Base-by-base conservation (phyloP, 1,140 invertebrate genomes). In the Aphelenchoides besseyi region DNA sequence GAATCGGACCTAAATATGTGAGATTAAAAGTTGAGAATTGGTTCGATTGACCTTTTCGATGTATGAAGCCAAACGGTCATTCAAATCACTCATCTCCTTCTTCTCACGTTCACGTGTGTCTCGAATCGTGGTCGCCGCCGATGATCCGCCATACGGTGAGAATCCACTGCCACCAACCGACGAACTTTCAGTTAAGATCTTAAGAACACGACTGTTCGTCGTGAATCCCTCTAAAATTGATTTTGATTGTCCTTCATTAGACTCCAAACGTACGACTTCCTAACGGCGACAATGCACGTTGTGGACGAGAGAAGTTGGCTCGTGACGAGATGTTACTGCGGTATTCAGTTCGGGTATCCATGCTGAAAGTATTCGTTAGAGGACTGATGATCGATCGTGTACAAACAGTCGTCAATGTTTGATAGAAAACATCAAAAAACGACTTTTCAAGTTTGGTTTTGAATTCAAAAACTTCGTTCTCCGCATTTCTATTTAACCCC, bases 41-140 rank as follows among this genome's bases (percentile, higher is more conserved):
- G 5, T 8, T 8, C 37, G n/a, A 41, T 41, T 41, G 3, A 77
- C 80, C 69, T 87, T 82, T 69, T 88, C 87, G 71, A 88, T 88
- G 80, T 88, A 88, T 72, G 74, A 80, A 68, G 87, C 87, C 68
- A 88, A 85, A 54, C 86, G 81, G 74, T 87, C 86, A 75, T 88
- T 88, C 70, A 88, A 74, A 66, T 87, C 86, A 70, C 85, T 85
- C 82, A 88, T 83, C 62, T 88, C 87, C 73, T 86, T 86, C 82
- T 88, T 88, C 74, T 88, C 87, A 68, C 84, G 85, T 74, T 87
- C 86, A 12, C 87, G 80, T 32, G 74, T 81, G 54, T 82, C 80
- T 61, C 85, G 82, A 66, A 88, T 85, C 41, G 79, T 80, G 23
- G 78, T 77, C 12, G 86, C 86, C 8, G 86, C 80, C 53, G 72